These are phyloP conservation scores for Pangasius djambal DNA, from an alignment of 2,797 vertebrate genomes.

Conservation along the genomic window DNA sequence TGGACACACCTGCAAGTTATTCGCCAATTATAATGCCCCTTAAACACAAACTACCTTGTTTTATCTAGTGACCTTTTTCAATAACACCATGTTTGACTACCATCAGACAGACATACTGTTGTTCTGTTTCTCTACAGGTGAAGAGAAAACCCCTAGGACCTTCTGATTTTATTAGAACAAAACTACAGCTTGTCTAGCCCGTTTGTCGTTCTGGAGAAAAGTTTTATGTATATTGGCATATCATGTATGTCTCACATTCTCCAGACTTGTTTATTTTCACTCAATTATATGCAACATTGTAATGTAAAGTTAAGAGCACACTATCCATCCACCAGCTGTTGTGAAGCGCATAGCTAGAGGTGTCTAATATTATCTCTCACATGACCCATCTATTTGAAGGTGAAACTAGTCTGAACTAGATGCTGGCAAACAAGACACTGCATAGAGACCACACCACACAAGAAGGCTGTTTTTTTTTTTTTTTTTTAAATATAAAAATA, in stretches of 20 bases:
- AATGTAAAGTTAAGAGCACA: neutral
- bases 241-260: neutral
- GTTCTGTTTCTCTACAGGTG: neutral
- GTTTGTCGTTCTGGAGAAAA: too few species aligned
- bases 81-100: neutral
- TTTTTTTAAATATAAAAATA: slow-evolving; percentile 70
- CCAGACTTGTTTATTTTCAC: neutral
- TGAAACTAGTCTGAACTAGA: slow-evolving; percentile 40
- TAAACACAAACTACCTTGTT: neutral
- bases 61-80: neutral
- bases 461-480: neutral
- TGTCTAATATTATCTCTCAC: slow-evolving; percentile 65
- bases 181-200: neutral
- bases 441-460: slow-evolving; percentile 27
- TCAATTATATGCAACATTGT: neutral
- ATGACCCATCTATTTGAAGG: slow-evolving; percentile 62
- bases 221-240: neutral
- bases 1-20: neutral
- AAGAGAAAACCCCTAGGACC: neutral
- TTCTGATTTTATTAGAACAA: neutral
- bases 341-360: slow-evolving; percentile 5
- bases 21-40: neutral
- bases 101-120: neutral
- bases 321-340: slow-evolving; percentile 31
- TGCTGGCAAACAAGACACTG: slow-evolving; percentile 42